Conservation (phyloP, 2,888 invertebrate genomes). For the Germaria angustata region DNA sequence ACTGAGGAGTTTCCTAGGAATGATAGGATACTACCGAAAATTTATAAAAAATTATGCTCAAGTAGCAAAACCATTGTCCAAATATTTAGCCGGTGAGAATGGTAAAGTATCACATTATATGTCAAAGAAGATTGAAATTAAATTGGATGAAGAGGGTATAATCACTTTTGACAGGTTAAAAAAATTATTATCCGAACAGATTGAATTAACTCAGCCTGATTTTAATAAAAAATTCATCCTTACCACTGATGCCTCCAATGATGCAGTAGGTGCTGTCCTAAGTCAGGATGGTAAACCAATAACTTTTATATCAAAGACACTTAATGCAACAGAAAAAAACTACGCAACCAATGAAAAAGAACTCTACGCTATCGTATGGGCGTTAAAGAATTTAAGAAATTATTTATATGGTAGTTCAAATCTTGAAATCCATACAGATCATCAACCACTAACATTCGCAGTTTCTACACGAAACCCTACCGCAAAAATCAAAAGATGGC, state of each 20-base stretch:
- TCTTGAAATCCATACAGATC: background rate
- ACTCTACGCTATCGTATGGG: conserved; percentile 75
- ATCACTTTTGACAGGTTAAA: too few relatives aligned
- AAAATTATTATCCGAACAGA: conserved; percentile 11
- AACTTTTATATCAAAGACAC: conserved; percentile 72
- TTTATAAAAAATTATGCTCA: conserved; percentile 59
- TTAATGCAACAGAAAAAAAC: conserved; percentile 69
- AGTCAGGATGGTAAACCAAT: conserved; percentile 71
- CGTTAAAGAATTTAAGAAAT: conserved; percentile 74
- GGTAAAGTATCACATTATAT: too few relatives aligned
- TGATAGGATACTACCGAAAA: conserved; percentile 52
- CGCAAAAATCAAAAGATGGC: background rate
- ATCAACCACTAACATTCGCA: background rate
- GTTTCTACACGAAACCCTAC: background rate
- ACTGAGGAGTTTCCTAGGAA: background rate
- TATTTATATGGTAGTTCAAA: conserved; percentile 73
- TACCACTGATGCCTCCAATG: too few relatives aligned
- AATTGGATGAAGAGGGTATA: background rate
- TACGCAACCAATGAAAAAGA: conserved; percentile 76
- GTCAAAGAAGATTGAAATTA: conserved; percentile 32
- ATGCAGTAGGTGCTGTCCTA: conserved; percentile 71
- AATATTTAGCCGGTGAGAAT: conserved; percentile 53
- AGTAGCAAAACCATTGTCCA: conserved; percentile 64
- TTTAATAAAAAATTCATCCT: too few relatives aligned
- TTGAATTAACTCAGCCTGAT: conserved; percentile 44